A percentile compares a stretch with the other conserved stretches of the same genome.
Conservation (phyloP, 2,113 vertebrate species). For the Callipepla squamata region DNA sequence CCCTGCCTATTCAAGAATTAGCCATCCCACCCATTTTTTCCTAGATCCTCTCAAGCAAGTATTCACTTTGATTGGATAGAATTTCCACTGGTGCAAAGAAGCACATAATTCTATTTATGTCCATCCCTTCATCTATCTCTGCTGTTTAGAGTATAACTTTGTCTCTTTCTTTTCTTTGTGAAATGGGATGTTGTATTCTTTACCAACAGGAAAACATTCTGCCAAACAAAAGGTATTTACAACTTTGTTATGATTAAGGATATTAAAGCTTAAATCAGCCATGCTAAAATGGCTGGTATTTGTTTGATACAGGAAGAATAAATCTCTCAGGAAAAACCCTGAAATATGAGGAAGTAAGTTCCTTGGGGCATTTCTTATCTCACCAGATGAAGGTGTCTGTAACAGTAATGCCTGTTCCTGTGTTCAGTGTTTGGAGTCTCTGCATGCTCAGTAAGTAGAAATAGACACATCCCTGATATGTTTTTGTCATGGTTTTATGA, state of each 20-base stretch:
- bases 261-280: background rate
- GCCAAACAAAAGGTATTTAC: background rate
- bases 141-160: conserved; percentile 4
- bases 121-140: conserved; percentile 23
- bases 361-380: background rate
- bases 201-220: background rate
- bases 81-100: background rate
- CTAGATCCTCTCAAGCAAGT: conserved; percentile 11
- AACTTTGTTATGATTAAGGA: background rate
- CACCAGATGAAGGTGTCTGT: background rate
- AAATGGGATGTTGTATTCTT: background rate
- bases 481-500: background rate
- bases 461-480: background rate
- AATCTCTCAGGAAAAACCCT: background rate
- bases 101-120: conserved; percentile 4
- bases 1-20: conserved; percentile 24
- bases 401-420: background rate
- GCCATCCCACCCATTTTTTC: background rate
- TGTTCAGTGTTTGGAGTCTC: background rate
- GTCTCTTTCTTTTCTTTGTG: background rate
- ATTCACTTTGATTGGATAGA: conserved; percentile 44
- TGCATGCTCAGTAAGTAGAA: background rate
- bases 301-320: background rate
- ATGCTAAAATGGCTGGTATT: background rate
- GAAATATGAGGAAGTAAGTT: background rate